phyloP scores from a whole-genome alignment of 2,888 invertebrate genomes.

The Polia nebulosa region DNA sequence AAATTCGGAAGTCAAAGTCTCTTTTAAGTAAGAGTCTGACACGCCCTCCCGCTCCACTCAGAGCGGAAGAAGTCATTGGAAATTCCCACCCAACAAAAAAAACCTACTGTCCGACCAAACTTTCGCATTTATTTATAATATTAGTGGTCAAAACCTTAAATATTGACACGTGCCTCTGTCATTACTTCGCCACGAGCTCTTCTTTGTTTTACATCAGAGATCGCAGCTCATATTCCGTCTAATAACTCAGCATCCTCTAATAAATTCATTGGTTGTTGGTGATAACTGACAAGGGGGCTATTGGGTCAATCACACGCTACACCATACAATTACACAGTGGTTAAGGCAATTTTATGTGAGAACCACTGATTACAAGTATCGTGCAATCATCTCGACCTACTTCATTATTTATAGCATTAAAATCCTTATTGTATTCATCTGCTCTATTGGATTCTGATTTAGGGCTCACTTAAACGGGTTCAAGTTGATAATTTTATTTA shows the following conservation, averaged over 20 bases:
- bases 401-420: conserved; percentile 16
- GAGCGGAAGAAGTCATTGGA: no score
- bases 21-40: no score
- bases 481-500: not conserved
- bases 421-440: conserved; percentile 2
- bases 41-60: no score
- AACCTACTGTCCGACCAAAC: no score
- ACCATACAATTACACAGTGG: conserved; percentile 34
- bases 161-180: no score
- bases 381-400: conserved; percentile 32
- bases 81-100: no score
- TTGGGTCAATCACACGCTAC: conserved; percentile 32
- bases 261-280: conserved; percentile 23
- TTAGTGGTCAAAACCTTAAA: no score
- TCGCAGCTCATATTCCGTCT: no score
- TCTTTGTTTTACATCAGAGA: no score
- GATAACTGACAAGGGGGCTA: not conserved
- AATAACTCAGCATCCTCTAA: conserved; percentile 5
- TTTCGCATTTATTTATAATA: no score
- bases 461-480: not conserved
- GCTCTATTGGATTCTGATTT: not conserved
- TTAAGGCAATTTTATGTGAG: conserved; percentile 45
- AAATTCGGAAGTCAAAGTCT: no score
- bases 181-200: no score
- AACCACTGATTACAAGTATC: conserved; percentile 15